Evolutionary conservation across 2,113 vertebrate genomes (phyloP), one percentile per base, ranked within the genome.

Genomic region (Sebastes fasciatus): DNA sequence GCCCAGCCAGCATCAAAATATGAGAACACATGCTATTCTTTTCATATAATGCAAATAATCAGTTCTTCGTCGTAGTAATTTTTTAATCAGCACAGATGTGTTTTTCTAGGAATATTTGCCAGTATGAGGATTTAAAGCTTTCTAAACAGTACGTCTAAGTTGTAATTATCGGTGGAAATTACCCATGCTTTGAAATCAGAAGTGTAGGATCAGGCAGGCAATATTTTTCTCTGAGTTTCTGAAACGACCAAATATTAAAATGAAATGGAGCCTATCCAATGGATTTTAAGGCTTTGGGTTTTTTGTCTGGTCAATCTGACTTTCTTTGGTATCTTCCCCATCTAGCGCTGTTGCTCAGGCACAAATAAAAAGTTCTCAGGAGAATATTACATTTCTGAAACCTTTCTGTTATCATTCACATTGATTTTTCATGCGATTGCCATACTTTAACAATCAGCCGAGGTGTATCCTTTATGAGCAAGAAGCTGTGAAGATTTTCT

Each of bases 171-270:
- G 1, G 52, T 16, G 19, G 17, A 69, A 77, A 80, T 71, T 62
- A 74, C 49, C 79, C 57, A 43, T 26, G n/a, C 43, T 79, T 58
- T 84, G 75, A 82, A 84, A 74, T 86, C 71, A 84, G 12, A 87
- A 77, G 42, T n/a, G 6, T 40, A 52, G 63, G 43, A 61, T 79
- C 57, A 57, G 26, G 11, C n/a, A n/a, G 74, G 66, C 21, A 19
- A 60, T 51, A 10, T 60, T 81, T 14, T 72, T 71, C 8, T 67
- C 62, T 12, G 49, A 77, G 55, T 85, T 26, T 52, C 21, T 66
- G 6, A 0, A 3, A 46, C 14, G 3, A 57, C 34, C 42, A 54
- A 57, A 87, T 62, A 64, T 64, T 73, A 3, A 80, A 74, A 57
- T 70, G 14, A 57, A 77, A 78, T 17, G 2, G 8, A 70, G 13